These are phyloP conservation scores for Yasuhikotakia modesta DNA, from an alignment of 2,797 vertebrate genomes.

Conservation along the genomic window DNA sequence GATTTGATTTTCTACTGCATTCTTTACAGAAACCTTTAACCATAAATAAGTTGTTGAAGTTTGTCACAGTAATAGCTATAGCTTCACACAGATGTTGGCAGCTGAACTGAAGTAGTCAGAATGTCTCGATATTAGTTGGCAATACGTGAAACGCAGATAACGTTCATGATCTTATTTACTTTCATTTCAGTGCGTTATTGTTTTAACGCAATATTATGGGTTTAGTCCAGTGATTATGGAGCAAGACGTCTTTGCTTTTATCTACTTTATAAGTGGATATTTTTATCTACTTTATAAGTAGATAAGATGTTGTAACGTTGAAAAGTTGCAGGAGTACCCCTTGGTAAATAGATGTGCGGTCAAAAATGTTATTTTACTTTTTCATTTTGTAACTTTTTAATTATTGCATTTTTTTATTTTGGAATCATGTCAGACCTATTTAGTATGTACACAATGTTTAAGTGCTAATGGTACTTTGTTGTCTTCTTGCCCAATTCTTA, in stretches of 20 bases:
- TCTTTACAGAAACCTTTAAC: not conserved
- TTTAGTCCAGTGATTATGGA: too few species aligned
- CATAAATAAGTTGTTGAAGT: not conserved
- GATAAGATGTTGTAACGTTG: too few species aligned
- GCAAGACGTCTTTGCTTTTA: too few species aligned
- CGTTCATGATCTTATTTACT: too few species aligned
- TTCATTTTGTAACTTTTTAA: not conserved
- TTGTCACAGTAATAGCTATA: not conserved
- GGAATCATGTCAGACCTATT: not conserved
- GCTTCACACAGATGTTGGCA: not conserved
- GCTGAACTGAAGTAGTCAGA: not conserved
- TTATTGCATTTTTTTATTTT: not conserved
- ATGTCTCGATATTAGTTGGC: not conserved
- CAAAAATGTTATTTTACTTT: too few species aligned
- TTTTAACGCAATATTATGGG: too few species aligned
- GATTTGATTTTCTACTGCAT: not conserved
- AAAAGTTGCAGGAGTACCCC: too few species aligned
- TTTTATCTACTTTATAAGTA: too few species aligned
- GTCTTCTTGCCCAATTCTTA: not conserved
- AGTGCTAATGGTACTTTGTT: not conserved
- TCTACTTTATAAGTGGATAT: too few species aligned
- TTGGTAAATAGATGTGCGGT: too few species aligned
- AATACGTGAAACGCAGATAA: not conserved
- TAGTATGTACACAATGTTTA: not conserved
- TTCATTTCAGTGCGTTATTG: too few species aligned